Evolutionary conservation across 2,113 vertebrate species (phyloP).

Genomic region (Tachuris rubrigastra): DNA sequence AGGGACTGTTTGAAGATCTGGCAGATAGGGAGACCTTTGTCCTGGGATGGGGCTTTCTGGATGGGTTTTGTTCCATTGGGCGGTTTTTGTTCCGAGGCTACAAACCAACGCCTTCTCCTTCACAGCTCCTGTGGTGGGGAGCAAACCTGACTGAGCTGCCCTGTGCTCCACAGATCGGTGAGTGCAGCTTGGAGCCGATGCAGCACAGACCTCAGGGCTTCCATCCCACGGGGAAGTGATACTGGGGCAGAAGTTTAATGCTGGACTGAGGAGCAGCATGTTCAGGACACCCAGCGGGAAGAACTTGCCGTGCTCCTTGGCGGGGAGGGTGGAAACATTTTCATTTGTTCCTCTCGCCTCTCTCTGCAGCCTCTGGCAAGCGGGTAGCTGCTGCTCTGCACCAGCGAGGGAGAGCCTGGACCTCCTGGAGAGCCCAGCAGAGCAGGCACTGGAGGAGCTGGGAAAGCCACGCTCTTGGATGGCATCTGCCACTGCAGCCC

Average conservation of each 20-base stretch:
- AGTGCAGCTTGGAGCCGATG: neutral
- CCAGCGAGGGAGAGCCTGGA: neutral
- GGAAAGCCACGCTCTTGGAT: neutral
- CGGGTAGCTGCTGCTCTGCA: neutral
- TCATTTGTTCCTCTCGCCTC: neutral
- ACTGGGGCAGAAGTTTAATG: neutral
- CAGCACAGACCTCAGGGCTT: neutral
- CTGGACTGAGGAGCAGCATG: neutral
- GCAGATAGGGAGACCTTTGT: neutral
- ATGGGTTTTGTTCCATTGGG: neutral
- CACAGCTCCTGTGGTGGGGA: neutral
- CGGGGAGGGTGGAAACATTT: neutral
- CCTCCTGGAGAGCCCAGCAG: neutral
- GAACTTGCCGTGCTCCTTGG: neutral
- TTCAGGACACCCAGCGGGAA: neutral
- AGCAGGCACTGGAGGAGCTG: neutral
- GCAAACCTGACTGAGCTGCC: neutral
- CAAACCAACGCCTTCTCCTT: neutral
- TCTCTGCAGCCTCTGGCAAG: neutral
- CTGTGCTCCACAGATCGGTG: fast-evolving
- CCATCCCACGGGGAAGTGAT: neutral
- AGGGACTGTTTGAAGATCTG: constrained; percentile 3
- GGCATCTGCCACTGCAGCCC: neutral
- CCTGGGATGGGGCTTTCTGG: neutral
- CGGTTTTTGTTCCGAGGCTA: fast-evolving